Base-by-base conservation (phyloP, 2,888 invertebrate species). In the Limenitis camilla region DNA sequence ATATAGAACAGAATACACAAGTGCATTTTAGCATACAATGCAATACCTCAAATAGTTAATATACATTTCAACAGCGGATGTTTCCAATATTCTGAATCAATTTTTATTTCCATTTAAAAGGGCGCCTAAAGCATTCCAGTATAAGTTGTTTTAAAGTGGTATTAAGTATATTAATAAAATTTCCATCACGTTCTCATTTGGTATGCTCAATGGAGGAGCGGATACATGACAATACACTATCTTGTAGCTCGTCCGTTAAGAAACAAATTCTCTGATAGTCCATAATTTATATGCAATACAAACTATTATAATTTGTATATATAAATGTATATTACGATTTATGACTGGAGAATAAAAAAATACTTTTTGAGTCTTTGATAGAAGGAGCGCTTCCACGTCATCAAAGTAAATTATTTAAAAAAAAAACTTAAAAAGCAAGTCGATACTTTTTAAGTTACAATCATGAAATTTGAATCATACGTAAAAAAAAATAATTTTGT, bases 261-360 rank as follows among this genome's bases (percentile, higher is more conserved):
- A 70, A 65, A 76, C 75, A 74, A 76, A 78, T 76, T 73, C 62
- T 64, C 73, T 74, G 73, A 75, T 61, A 65, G 64, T 60, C 64
- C 61, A 66, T 72, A 72, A 75, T 69, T 78, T 75, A 76, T 72
- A 72, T 73, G 72, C 72, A 73, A 48, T 32, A 41, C 36, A 43
- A 44, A 43, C 63, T 66, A 55, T 59, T 62, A 61, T 53, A 33
- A 8, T 19, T 19, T 19, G 19, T 3, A 19, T 19, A 19, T 19
- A 19, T 19, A 19, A 19, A 19, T 19, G n/a, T n/a, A n/a, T n/a
- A n/a, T n/a, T n/a, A n/a, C n/a, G n/a, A n/a, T n/a, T n/a, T n/a
- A n/a, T n/a, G n/a, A n/a, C n/a, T n/a, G n/a, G n/a, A n/a, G n/a
- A n/a, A n/a, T n/a, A n/a, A n/a, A n/a, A n/a, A n/a, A n/a, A n/a